Conservation (phyloP, 2,797 vertebrate genomes). For the Brotula barbata region DNA sequence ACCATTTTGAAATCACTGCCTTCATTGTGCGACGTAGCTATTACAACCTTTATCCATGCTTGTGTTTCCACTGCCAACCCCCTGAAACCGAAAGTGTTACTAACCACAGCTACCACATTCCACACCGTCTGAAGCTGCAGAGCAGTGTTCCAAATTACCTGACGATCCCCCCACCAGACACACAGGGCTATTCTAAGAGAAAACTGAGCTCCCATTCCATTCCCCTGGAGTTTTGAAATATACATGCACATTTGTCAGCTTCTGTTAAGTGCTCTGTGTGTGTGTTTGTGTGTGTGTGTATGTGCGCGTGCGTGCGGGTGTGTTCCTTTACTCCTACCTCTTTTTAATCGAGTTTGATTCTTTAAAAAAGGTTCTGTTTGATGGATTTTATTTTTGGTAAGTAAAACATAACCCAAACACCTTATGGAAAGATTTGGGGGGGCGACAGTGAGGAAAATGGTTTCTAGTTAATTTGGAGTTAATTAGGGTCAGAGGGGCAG, state of each 20-base stretch:
- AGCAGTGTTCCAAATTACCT: conserved; percentile 60
- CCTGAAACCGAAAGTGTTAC: conserved; percentile 43
- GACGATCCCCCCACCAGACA: conserved; percentile 14
- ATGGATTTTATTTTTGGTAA: too few relatives aligned
- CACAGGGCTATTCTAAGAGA: conserved; percentile 37
- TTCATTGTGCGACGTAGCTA: background rate
- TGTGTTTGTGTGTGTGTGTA: conserved; percentile 33
- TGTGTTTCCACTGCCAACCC: conserved; percentile 38
- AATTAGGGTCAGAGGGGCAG: too few relatives aligned
- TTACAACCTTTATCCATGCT: conserved; percentile 6
- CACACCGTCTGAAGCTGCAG: conserved; percentile 57
- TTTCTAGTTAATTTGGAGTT: too few relatives aligned
- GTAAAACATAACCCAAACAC: too few relatives aligned
- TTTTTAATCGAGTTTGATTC: too few relatives aligned
- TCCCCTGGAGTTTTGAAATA: conserved; percentile 57
- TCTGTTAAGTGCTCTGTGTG: conserved; percentile 18
- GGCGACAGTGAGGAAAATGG: too few relatives aligned
- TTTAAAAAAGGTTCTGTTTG: too few relatives aligned
- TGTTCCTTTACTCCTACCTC: conserved; percentile 27
- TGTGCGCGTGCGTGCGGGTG: conserved; percentile 37
- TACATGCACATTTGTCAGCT: conserved; percentile 19
- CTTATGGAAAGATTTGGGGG: too few relatives aligned
- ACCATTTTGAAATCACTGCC: too few relatives aligned
- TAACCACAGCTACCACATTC: conserved; percentile 53
- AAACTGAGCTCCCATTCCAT: conserved; percentile 56